Percentiles rank a stretch among this genome's conserved stretches.
Conservation (phyloP, 2,113 vertebrate species). For the Hassar affinis region DNA sequence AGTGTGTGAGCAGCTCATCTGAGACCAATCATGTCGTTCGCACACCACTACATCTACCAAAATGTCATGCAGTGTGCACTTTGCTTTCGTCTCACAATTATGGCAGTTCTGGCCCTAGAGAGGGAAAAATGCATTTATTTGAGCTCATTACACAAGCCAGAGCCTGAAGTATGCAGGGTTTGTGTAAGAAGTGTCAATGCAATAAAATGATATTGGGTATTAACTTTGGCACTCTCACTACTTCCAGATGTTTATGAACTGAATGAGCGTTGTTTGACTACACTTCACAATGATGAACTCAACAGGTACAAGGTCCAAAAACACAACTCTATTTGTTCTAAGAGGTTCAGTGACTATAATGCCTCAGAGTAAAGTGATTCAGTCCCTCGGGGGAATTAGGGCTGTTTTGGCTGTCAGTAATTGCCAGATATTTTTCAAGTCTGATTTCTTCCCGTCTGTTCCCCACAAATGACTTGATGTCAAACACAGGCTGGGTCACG, state of each 20-base stretch:
- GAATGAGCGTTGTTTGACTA: slow-evolving; percentile 29
- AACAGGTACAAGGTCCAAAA: slow-evolving; percentile 44
- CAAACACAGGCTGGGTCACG: slow-evolving; percentile 48
- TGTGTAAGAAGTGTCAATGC: slow-evolving; percentile 25
- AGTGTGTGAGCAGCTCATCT: neutral
- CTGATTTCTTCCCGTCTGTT: slow-evolving; percentile 66
- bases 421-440: slow-evolving; percentile 63
- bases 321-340: slow-evolving; percentile 23
- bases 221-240: slow-evolving; percentile 20
- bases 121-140: neutral
- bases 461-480: slow-evolving; percentile 51
- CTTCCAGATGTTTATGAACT: slow-evolving; percentile 36
- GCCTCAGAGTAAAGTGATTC: slow-evolving; percentile 19
- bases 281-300: slow-evolving; percentile 18
- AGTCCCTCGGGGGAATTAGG: slow-evolving; percentile 46
- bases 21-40: neutral
- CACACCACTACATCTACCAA: neutral
- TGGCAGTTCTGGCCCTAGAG: neutral
- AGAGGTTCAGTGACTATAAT: slow-evolving; percentile 27
- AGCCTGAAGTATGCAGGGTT: neutral
- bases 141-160: neutral
- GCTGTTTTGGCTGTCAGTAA: slow-evolving; percentile 67
- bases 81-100: neutral
- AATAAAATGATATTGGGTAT: slow-evolving; percentile 25
- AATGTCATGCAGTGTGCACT: too few species aligned